Conservation (phyloP, 2,113 vertebrate species). For the Cochlearius cochlearius region DNA sequence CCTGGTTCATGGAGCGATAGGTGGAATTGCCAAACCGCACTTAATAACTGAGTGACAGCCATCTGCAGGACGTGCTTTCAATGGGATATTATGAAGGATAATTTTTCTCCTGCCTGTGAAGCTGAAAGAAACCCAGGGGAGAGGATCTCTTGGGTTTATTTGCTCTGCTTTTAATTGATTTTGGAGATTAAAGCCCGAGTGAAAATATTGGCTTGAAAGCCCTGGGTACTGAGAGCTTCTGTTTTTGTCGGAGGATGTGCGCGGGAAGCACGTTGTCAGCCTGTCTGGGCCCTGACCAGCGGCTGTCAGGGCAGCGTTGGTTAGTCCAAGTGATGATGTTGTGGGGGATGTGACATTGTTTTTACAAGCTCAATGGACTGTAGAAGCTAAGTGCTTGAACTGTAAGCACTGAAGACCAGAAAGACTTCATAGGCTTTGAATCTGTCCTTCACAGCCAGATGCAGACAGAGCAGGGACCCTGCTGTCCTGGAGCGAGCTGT, state of each 20-base stretch:
- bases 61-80: background rate
- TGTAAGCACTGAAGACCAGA: background rate
- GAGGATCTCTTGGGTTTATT: conserved; percentile 34
- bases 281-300: background rate
- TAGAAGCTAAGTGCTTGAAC: background rate
- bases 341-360: background rate
- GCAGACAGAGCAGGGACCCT: background rate
- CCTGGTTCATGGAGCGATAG: background rate
- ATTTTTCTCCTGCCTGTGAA: conserved; percentile 10
- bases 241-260: background rate
- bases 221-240: background rate
- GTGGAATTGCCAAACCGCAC: background rate
- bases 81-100: conserved; percentile 39
- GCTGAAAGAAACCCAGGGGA: conserved; percentile 16
- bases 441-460: background rate
- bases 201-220: conserved; percentile 34
- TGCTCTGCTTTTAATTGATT: conserved; percentile 65
- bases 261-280: background rate
- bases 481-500: background rate
- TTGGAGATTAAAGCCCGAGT: conserved; percentile 56
- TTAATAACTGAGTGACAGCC: conserved; percentile 30
- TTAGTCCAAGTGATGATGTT: background rate
- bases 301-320: background rate
- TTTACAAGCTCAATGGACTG: background rate
- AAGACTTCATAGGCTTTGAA: background rate